These are phyloP conservation scores for Tetrao urogallus DNA, from an alignment of 2,113 vertebrate genomes.

Conservation along the genomic window DNA sequence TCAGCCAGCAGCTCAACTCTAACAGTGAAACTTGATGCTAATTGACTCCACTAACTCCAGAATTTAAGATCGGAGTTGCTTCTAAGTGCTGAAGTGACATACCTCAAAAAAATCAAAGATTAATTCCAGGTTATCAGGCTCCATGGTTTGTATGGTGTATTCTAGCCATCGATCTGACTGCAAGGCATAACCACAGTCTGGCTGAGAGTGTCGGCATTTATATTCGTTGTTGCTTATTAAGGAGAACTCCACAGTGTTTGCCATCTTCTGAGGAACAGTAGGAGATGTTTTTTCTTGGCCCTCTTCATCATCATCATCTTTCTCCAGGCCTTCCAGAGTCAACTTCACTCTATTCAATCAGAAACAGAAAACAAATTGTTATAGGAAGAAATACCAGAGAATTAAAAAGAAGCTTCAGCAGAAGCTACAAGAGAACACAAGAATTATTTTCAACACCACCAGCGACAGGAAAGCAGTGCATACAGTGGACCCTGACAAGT, in stretches of 20 bases:
- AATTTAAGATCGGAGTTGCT: neutral
- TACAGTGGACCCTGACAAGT: rapidly evolving
- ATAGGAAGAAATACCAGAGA: neutral
- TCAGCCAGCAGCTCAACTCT: neutral
- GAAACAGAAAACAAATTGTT: conserved; percentile 5
- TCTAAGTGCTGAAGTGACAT: neutral
- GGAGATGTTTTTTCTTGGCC: conserved; percentile 75
- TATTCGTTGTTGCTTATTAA: conserved; percentile 88
- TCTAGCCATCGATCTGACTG: conserved; percentile 91
- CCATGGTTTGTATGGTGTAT: conserved; percentile 96
- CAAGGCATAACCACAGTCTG: conserved; percentile 92
- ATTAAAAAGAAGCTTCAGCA: neutral
- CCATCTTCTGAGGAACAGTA: conserved; percentile 84
- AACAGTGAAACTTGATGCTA: neutral
- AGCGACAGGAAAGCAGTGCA: neutral
- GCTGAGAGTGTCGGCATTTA: conserved; percentile 91
- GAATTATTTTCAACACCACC: neutral
- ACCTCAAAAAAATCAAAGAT: conserved; percentile 99
- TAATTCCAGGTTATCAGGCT: conserved; percentile 95
- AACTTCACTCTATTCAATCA: conserved; percentile 83
- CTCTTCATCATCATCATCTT: conserved; percentile 85
- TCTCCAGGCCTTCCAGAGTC: conserved; percentile 91
- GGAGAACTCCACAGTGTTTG: conserved; percentile 88
- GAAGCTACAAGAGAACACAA: neutral
- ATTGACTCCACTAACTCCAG: neutral